Percentiles rank a stretch among this genome's conserved stretches.
Conservation (phyloP, 1,140 invertebrate genomes). For the Bombus sibiricus region DNA sequence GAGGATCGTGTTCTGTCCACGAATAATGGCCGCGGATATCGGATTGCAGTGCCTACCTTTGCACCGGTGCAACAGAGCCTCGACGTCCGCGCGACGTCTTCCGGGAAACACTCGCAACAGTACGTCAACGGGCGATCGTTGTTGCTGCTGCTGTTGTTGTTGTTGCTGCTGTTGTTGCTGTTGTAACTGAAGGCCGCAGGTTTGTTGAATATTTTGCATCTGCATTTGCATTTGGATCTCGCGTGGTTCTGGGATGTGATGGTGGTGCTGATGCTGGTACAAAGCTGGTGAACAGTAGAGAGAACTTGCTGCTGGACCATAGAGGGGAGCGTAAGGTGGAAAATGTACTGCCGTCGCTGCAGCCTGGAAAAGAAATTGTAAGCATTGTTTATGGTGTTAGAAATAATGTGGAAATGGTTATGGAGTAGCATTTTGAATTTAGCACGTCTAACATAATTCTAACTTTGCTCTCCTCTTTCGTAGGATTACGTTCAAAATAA, state of each 20-base stretch:
- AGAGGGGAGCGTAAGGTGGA: constrained; percentile 77
- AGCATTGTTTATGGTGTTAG: neutral
- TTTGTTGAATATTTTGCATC: constrained; percentile 78
- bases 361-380: constrained; percentile 60
- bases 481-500: neutral
- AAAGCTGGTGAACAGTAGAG: constrained; percentile 81
- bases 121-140: constrained; percentile 89
- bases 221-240: constrained; percentile 81
- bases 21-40: constrained; percentile 32
- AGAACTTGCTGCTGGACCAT: constrained; percentile 78
- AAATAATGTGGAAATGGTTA: neutral
- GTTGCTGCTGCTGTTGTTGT: constrained; percentile 70
- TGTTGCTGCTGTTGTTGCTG: constrained; percentile 78
- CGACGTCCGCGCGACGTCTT: constrained; percentile 91
- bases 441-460: fast-evolving
- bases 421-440: too few relatives aligned
- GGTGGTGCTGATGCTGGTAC: constrained; percentile 79
- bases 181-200: constrained; percentile 76
- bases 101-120: constrained; percentile 92
- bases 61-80: constrained; percentile 88
- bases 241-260: constrained; percentile 75
- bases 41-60: constrained; percentile 81
- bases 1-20: constrained; percentile 9
- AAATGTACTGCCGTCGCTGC: constrained; percentile 78
- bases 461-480: neutral